These are phyloP conservation scores for Pluvialis apricaria DNA, from an alignment of 2,113 vertebrate genomes.

Conservation along the genomic window DNA sequence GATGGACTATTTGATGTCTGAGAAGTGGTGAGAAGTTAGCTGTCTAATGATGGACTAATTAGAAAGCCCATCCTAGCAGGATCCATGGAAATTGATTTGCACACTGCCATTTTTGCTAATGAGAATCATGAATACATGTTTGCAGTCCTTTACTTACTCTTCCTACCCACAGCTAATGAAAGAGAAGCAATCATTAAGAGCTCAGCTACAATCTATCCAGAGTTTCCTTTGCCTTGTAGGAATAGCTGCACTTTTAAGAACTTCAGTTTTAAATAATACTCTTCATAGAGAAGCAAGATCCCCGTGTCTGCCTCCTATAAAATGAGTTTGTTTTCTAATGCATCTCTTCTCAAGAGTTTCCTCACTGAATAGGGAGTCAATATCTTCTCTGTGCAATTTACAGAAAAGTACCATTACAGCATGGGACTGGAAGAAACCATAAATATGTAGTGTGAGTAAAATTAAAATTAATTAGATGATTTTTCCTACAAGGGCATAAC, in stretches of 20 bases:
- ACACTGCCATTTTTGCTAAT: constrained; percentile 61
- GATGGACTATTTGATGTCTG: constrained; percentile 44
- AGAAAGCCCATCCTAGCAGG: constrained; percentile 60
- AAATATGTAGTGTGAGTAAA: constrained; percentile 44
- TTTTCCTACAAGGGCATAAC: constrained; percentile 5
- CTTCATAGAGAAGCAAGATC: neutral
- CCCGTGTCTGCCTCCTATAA: neutral
- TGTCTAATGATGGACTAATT: constrained; percentile 63
- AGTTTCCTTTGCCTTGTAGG: neutral
- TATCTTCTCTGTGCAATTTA: neutral
- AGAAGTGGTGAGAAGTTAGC: constrained; percentile 46
- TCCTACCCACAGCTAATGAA: constrained; percentile 34
- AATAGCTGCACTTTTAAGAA: neutral
- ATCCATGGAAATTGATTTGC: constrained; percentile 67
- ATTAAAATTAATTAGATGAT: constrained; percentile 14
- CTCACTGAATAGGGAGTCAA: neutral
- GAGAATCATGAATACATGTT: constrained; percentile 45
- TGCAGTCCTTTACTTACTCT: constrained; percentile 42
- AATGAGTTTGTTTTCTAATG: neutral
- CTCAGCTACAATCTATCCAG: neutral
- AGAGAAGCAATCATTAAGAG: constrained; percentile 1
- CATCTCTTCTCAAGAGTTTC: neutral
- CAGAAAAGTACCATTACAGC: neutral
- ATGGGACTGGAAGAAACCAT: neutral
- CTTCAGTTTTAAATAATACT: neutral